Evolutionary conservation across 2,888 invertebrate genomes (phyloP).

Genomic region (Nomada ruficornis): DNA sequence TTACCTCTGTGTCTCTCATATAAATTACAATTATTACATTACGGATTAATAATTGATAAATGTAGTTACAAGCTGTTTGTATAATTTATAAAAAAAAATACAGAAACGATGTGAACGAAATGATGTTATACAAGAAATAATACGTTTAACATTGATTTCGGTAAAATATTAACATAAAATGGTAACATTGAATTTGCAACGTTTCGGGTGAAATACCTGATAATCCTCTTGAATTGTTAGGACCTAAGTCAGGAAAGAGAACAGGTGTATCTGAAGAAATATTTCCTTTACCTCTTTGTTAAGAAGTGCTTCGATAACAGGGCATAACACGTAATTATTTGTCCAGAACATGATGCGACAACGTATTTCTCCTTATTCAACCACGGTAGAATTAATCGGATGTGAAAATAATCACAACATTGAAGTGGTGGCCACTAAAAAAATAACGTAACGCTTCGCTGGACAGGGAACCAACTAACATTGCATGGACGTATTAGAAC

Average conservation of each 20-base stretch:
- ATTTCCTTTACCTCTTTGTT: conserved; percentile 88
- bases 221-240: not conserved
- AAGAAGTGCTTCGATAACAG: conserved; percentile 91
- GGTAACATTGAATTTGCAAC: not conserved
- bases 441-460: conserved; percentile 63
- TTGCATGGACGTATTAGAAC: conserved; percentile 63
- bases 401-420: conserved; percentile 65
- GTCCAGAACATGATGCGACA: conserved; percentile 90
- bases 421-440: conserved; percentile 61
- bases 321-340: conserved; percentile 89
- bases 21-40: not conserved
- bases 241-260: not conserved
- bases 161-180: not conserved
- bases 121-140: not conserved
- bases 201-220: not conserved
- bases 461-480: conserved; percentile 64
- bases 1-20: not conserved
- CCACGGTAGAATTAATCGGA: conserved; percentile 52
- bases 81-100: not conserved
- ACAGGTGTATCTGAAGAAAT: conserved; percentile 8
- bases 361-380: conserved; percentile 38
- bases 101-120: not conserved
- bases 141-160: not conserved
- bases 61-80: not conserved
- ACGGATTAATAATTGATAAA: not conserved